phyloP scores from a whole-genome alignment of 2,113 vertebrate species.

The Jaculus jaculus region DNA sequence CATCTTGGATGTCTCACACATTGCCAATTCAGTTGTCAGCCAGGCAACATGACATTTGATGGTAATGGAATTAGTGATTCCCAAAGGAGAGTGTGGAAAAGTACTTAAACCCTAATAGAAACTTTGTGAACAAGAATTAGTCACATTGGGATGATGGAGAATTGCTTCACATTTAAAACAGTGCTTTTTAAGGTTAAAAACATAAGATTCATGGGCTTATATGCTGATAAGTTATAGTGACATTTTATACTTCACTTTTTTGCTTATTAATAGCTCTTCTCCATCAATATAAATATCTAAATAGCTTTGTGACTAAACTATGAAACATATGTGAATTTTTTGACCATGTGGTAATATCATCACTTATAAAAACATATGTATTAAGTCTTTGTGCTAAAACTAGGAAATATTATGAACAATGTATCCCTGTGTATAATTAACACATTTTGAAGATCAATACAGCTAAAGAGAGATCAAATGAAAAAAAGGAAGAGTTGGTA shows the following conservation, averaged over 20 bases:
- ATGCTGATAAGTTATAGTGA: background rate
- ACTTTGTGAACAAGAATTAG: background rate
- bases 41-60: background rate
- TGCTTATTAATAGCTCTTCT: background rate
- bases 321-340: background rate
- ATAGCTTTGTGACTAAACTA: background rate
- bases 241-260: background rate
- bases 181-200: background rate
- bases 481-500: background rate
- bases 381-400: background rate
- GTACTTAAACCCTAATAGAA: background rate
- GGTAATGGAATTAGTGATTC: background rate
- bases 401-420: background rate
- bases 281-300: background rate
- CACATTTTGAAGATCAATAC: constrained; percentile 27
- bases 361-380: background rate
- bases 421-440: background rate
- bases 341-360: background rate
- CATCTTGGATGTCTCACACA: background rate
- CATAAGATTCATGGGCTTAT: background rate
- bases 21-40: background rate
- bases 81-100: background rate
- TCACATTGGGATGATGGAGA: background rate
- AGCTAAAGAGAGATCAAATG: background rate
- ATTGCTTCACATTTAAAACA: background rate